Evolutionary conservation across 2,797 vertebrate genomes (phyloP).

Genomic region (Loris lydekkerianus): DNA sequence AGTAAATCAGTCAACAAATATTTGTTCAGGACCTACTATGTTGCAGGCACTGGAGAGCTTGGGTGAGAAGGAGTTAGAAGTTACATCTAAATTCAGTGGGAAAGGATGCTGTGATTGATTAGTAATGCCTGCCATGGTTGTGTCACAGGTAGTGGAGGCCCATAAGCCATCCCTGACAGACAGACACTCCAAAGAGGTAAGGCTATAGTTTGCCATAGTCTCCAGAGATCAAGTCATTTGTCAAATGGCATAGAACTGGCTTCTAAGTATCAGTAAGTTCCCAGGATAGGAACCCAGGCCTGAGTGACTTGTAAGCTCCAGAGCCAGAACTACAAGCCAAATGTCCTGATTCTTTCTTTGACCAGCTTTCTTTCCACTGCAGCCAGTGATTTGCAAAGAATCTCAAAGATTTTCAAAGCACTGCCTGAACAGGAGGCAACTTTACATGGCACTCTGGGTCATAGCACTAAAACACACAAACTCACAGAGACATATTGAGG

Average conservation of each 20-base stretch:
- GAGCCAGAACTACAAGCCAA: not conserved
- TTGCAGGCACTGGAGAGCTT: not conserved
- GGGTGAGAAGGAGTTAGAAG: not conserved
- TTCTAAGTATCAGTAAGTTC: not conserved
- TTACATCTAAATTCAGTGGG: not conserved
- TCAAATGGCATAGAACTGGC: not conserved
- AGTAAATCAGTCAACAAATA: not conserved
- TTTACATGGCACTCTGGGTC: not conserved
- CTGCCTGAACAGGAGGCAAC: not conserved
- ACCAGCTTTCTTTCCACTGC: not conserved
- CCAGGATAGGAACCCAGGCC: not conserved
- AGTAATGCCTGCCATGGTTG: not conserved
- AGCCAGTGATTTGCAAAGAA: not conserved
- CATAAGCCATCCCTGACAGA: not conserved
- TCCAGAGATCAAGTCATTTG: not conserved
- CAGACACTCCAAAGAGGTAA: not conserved
- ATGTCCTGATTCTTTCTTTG: not conserved
- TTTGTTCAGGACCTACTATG: not conserved
- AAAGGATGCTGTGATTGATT: not conserved
- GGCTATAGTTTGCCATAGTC: not conserved
- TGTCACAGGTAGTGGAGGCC: not conserved
- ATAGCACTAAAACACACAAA: too few species aligned
- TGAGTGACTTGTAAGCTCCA: not conserved
- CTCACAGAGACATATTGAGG: not conserved
- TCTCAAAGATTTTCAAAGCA: not conserved